Base-by-base conservation (phyloP, 1,140 invertebrate genomes). In the Diuraphis noxia region DNA sequence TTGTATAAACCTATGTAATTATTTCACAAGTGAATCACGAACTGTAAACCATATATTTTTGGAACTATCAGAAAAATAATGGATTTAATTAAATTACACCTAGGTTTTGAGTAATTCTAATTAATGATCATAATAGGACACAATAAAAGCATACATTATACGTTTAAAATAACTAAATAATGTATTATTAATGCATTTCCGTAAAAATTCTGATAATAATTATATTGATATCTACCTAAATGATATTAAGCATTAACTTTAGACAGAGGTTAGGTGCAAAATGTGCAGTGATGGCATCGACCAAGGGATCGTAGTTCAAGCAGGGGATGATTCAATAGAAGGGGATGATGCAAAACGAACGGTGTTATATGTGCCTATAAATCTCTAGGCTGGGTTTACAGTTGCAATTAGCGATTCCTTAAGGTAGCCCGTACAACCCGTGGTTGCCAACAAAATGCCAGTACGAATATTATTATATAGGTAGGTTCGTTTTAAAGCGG, bases 341-440 rank as follows among this genome's bases (percentile, higher is more conserved):
- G 41, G 40, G 8, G 23, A 30, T 30, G n/a, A 85, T 85, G 82
- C 82, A 88, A 88, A 88, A 63, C 36, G 25, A 25, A 13, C 34
- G 49, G 34, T 40, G 49, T 56, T 63, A 36, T 88, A 52, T 49
- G 49, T 17, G 86, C 52, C 86, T 38, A 49, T 88, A 88, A 56
- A 63, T 52, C 49, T 49, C 46, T 19, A 23, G 38, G 19, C 17
- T 3, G n/a, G 19, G 52, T 52, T 38, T 88, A 56, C 21, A n/a
- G 49, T 40, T 10, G 36, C 86, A 88, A 88, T 88, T 88, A 85
- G 41, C 82, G 41, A 85, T 85, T 43, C 13, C 41, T 85, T 30
- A 6, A 25, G 41, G 17, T 85, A 23, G 41, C n/a, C 17, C 41
- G 1, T n/a, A 41, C 41, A 30, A 38, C 23, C 10, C 38, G 2